Conservation (phyloP, 2,888 invertebrate species). For the Lissonota sp. region DNA sequence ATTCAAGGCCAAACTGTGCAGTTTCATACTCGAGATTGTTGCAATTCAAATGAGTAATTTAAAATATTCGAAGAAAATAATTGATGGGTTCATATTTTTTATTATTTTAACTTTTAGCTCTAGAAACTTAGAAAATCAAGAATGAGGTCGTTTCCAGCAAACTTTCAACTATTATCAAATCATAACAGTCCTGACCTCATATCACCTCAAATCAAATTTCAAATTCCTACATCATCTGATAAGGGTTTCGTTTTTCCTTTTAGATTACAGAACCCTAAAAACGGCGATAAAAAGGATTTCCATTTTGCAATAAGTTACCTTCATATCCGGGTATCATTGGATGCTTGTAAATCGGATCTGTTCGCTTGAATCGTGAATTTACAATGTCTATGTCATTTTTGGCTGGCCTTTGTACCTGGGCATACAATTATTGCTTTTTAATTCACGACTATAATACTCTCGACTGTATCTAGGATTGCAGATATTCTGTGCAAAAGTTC, state of each 20-base stretch:
- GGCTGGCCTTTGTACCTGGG: slow-evolving; percentile 87
- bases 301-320: slow-evolving; percentile 84
- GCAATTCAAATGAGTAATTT: slow-evolving; percentile 13
- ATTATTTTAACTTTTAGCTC: too few species aligned
- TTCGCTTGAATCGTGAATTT: slow-evolving; percentile 87
- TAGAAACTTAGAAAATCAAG: too few species aligned
- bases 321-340: slow-evolving; percentile 91
- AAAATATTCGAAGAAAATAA: slow-evolving; percentile 3
- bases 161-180: too few species aligned
- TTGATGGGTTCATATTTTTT: not conserved
- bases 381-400: slow-evolving; percentile 88
- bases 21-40: slow-evolving; percentile 17
- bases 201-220: too few species aligned
- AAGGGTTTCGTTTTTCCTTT: too few species aligned
- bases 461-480: too few species aligned
- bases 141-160: too few species aligned
- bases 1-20: not conserved
- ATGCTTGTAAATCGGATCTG: slow-evolving; percentile 89
- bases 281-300: too few species aligned
- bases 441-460: not conserved
- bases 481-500: too few species aligned
- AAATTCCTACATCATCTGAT: too few species aligned
- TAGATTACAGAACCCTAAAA: too few species aligned
- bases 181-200: too few species aligned
- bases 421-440: not conserved